Percentiles rank a stretch among this genome's conserved stretches.
Conservation (phyloP, 2,113 vertebrate species). For the Rhynchomys soricoides region DNA sequence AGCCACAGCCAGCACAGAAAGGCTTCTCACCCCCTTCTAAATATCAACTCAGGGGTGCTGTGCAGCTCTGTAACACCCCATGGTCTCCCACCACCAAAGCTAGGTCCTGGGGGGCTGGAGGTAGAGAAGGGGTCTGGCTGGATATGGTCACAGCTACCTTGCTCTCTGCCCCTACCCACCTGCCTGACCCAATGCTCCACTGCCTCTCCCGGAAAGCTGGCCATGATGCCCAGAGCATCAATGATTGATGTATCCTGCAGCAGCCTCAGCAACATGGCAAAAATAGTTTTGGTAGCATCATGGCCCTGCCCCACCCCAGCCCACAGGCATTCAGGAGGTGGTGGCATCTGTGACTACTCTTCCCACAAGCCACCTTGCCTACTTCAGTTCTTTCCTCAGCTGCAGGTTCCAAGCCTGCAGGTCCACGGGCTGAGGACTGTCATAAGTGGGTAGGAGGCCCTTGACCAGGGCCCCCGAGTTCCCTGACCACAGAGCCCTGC, state of each 20-base stretch:
- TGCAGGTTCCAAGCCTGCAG: background rate
- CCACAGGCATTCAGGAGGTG: background rate
- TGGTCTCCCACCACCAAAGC: background rate
- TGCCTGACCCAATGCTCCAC: too few relatives aligned
- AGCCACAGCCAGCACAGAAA: rapidly evolving
- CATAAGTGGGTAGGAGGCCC: background rate
- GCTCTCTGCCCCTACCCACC: background rate
- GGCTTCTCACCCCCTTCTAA: background rate
- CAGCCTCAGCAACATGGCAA: background rate
- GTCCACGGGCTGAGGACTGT: background rate
- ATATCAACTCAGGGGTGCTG: background rate
- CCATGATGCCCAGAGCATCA: conserved; percentile 1
- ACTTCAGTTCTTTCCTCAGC: background rate
- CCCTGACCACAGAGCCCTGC: background rate
- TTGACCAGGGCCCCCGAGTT: background rate
- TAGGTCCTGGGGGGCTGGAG: too few relatives aligned
- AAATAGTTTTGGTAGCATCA: conserved; percentile 7
- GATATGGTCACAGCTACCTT: too few relatives aligned
- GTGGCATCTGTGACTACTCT: background rate
- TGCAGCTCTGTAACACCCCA: rapidly evolving
- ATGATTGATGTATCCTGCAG: conserved; percentile 29
- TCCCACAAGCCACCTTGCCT: background rate
- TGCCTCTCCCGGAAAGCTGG: background rate
- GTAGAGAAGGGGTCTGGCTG: background rate
- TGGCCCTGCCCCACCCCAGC: background rate